A percentile compares a stretch with the other conserved stretches of the same genome.
phyloP scores from a whole-genome alignment of 2,797 vertebrate genomes.

The Borostomias antarcticus region DNA sequence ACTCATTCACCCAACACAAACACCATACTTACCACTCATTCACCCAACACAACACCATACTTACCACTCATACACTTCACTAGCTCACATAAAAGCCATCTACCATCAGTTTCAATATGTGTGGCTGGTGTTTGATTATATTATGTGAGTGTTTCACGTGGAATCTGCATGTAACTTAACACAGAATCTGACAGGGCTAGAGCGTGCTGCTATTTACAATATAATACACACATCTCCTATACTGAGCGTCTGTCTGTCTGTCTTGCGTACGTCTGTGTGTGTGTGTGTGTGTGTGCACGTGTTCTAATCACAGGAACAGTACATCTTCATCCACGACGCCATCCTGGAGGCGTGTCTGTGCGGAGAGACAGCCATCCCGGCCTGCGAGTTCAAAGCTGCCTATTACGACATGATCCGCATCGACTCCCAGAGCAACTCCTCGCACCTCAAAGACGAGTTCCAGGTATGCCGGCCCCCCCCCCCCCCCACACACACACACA shows the following conservation, averaged over 20 bases:
- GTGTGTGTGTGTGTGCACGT: conserved; percentile 13
- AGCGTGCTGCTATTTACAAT: conserved; percentile 9
- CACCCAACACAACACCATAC: not conserved
- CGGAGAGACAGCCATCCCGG: conserved; percentile 97
- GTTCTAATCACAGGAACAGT: conserved; percentile 86
- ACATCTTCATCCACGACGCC: conserved; percentile 99
- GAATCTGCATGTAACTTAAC: not conserved
- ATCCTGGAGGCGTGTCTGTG: conserved; percentile 98
- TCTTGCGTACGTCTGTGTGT: no score
- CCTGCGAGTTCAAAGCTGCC: conserved; percentile 96
- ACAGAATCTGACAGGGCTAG: not conserved
- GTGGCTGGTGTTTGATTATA: not conserved
- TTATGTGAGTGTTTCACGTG: not conserved
- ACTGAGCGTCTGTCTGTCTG: not conserved
- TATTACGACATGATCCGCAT: conserved; percentile 99
- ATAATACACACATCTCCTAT: conserved; percentile 9
- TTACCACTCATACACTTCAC: conserved; percentile 3
- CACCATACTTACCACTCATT: not conserved
- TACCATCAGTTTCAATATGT: not conserved
- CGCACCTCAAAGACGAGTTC: conserved; percentile 98
- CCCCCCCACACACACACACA: not conserved
- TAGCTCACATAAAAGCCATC: conserved; percentile 34
- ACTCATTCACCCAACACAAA: no score
- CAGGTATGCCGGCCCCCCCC: conserved; percentile 77
- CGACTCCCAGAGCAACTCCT: conserved; percentile 98